These are phyloP conservation scores for Paracyclopina nana DNA, from an alignment of 1,140 invertebrate genomes.

Conservation along the genomic window DNA sequence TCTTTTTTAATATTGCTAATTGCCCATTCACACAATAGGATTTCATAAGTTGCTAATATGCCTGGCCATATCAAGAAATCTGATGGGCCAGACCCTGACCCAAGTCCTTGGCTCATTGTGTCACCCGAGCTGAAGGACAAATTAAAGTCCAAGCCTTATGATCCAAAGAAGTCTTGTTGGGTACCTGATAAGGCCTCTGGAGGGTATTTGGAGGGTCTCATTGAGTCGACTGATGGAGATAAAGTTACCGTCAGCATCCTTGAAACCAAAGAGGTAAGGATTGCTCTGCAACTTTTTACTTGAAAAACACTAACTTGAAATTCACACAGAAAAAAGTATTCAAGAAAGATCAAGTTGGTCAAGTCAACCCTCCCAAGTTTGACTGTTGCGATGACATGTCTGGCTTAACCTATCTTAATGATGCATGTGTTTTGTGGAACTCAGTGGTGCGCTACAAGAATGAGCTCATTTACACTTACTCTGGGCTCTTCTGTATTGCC, in stretches of 20 bases:
- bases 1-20: too few relatives aligned
- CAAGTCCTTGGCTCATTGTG: slow-evolving; percentile 75
- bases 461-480: slow-evolving; percentile 60
- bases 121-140: slow-evolving; percentile 41
- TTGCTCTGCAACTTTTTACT: neutral
- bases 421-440: slow-evolving; percentile 75
- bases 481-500: slow-evolving; percentile 41
- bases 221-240: slow-evolving; percentile 15
- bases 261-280: slow-evolving; percentile 8
- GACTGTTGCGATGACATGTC: slow-evolving; percentile 37
- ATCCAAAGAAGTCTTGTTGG: slow-evolving; percentile 20
- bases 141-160: slow-evolving; percentile 19
- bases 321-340: slow-evolving; percentile 46
- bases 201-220: slow-evolving; percentile 18
- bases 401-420: slow-evolving; percentile 40
- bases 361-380: slow-evolving; percentile 38
- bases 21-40: too few relatives aligned
- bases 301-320: neutral
- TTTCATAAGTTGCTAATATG: too few relatives aligned
- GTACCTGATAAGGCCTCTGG: slow-evolving; percentile 19
- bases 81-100: slow-evolving; percentile 54
- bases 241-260: slow-evolving; percentile 12
- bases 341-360: slow-evolving; percentile 81
- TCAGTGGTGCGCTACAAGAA: slow-evolving; percentile 91
- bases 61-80: slow-evolving; percentile 22